Base-by-base conservation (phyloP, 1,140 invertebrate genomes). In the Neodiprion virginianus region DNA sequence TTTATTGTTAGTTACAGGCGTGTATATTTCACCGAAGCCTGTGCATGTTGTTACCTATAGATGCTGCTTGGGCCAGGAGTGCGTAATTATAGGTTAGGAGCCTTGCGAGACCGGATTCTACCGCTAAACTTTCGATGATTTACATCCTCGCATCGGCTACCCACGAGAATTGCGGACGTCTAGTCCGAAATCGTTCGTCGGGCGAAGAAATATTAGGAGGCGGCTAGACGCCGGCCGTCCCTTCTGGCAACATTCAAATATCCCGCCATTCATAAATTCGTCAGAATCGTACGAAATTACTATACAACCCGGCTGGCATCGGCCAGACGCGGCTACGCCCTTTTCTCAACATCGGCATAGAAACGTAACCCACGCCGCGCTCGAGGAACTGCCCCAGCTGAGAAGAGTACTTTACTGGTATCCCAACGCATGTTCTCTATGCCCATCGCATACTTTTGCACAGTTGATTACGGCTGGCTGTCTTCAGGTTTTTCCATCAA, bases 231-330 rank as follows among this genome's bases (percentile, higher is more conserved):
- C 71, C 76, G 80, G 72, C 80, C 82, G 83, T 84, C 83, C 82
- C 82, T 81, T 79, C 74, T 76, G 80, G 81, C 83, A 85, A 83
- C 81, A 84, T 86, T 86, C 81, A 84, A 85, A 85, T 84, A 80
- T 83, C 75, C 77, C 70, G 72, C 77, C 78, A 82, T 84, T 85
- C 85, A 85, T 86, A 86, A 85, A 85, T 86, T 85, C 83, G 82
- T 85, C 83, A 85, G 80, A 73, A 79, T 75, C 76, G 74, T 76
- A 79, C 77, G 76, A 83, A 84, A 84, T 85, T 83, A 83, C 78
- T 49, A 69, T 21, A 28, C 21, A 47, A 69, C 68, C 47, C 21
- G 11, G 68, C 47, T 47, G 68, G 12, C 21, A 69, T 11, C 21
- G 68, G 68, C 12, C 68, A 69, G 21, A 69, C 68, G 12, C 68